Evolutionary conservation across 2,888 invertebrate species (phyloP), one percentile per base, ranked within the genome.

Genomic region (Eupithecia inturbata): DNA sequence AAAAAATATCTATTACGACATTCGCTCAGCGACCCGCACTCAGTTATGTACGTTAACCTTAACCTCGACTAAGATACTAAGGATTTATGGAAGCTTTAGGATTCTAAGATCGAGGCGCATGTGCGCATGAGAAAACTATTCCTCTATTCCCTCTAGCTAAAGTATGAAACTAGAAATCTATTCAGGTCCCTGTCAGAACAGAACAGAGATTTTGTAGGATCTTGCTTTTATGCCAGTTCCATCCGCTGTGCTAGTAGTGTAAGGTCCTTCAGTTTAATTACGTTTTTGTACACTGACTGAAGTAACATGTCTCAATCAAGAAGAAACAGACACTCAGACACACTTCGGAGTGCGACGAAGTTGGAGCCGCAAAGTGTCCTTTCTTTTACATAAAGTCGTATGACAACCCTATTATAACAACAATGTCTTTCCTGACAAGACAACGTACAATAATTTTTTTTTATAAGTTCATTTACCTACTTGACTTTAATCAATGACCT

Each of bases 401-500:
- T 53, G 57, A 26, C 57, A 57, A 57, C 57, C 57, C 57, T 57
- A 26, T 5, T 26, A 4, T 26, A 26, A 57, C 22, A 53, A 53
- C 57, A 57, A 57, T 26, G 22, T 57, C 12, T 57, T 57, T 26
- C 4, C 57, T 12, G 26, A 5, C 49, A 45, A 45, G 45, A 45
- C 49, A 49, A 53, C 9, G n/a, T 53, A 53, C 49, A 53, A 26
- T 26, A 26, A 26, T 12, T 57, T 57, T 53, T 36, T 53, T 26
- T 57, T 26, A 26, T 57, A 57, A 57, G 57, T 57, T 57, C 57
- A 57, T 57, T 57, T 57, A 57, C 57, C 57, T 57, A 57, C 53
- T 26, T 26, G 26, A 57, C 12, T 57, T 26, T 57, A 57, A 57
- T 57, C 57, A 57, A 26, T 26, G 26, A 57, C 9, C 26, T 14